Evolutionary conservation across 2,797 vertebrate genomes (phyloP).

Genomic region (Phoxinus dragarum): DNA sequence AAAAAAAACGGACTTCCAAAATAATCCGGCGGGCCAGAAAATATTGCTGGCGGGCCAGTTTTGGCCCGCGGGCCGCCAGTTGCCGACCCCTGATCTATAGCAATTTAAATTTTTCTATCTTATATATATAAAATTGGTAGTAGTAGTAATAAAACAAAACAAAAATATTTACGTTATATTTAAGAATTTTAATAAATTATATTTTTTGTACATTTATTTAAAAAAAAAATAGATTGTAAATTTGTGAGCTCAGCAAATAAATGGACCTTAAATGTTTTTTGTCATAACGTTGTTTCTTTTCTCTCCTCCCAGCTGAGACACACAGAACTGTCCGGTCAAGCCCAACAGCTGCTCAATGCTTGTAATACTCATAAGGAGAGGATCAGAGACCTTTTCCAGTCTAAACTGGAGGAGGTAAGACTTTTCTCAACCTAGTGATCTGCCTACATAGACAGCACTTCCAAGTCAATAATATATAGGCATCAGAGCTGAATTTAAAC

Average conservation of each 20-base stretch:
- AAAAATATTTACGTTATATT: no score
- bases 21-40: no score
- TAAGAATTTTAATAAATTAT: no score
- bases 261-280: not conserved
- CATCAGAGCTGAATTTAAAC: slow-evolving; percentile 2
- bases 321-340: slow-evolving; percentile 87
- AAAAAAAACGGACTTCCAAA: no score
- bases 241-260: not conserved
- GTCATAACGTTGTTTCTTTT: not conserved
- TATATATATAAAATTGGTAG: no score
- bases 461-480: slow-evolving; percentile 10
- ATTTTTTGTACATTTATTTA: no score
- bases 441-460: not conserved
- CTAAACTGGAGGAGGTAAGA: slow-evolving; percentile 94
- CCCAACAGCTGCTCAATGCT: slow-evolving; percentile 89
- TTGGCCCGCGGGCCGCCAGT: no score
- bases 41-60: no score
- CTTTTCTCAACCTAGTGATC: not conserved
- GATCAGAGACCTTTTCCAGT: slow-evolving; percentile 93
- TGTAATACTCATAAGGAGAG: slow-evolving; percentile 95
- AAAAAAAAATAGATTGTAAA: no score
- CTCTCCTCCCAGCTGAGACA: slow-evolving; percentile 86
- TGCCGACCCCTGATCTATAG: no score
- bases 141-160: no score
- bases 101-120: no score